phyloP scores from a whole-genome alignment of 2,888 invertebrate species.

The Xestoiulus laeticollis region DNA sequence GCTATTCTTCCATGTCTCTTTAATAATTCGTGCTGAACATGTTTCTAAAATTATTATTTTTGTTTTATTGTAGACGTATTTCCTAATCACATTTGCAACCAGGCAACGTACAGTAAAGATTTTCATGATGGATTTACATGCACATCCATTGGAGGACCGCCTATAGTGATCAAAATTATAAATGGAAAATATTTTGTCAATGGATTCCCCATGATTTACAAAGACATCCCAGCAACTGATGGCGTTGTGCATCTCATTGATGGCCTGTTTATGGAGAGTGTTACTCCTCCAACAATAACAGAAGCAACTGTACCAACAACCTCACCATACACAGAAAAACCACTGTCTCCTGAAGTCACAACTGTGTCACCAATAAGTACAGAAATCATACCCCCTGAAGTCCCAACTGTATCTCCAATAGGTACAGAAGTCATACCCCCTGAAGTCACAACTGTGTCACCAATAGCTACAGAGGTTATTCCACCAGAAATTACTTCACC shows the following conservation, averaged over 20 bases:
- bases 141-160: conserved; percentile 42
- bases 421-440: background rate
- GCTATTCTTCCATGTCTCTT: background rate
- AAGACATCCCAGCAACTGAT: conserved; percentile 46
- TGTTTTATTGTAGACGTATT: conserved; percentile 31
- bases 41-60: background rate
- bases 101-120: conserved; percentile 23
- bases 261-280: background rate
- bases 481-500: background rate
- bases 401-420: background rate
- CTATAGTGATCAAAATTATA: background rate
- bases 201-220: conserved; percentile 42
- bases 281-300: background rate
- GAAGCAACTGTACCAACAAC: background rate
- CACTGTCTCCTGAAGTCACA: conserved; percentile 4
- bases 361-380: background rate
- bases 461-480: background rate
- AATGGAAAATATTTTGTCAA: conserved; percentile 46
- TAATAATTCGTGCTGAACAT: background rate
- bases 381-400: background rate
- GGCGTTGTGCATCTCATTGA: conserved; percentile 47
- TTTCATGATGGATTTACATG: conserved; percentile 49
- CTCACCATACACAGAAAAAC: background rate
- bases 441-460: background rate
- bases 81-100: conserved; percentile 38